phyloP scores from a whole-genome alignment of 2,797 vertebrate species.

The Taenioides sp. region DNA sequence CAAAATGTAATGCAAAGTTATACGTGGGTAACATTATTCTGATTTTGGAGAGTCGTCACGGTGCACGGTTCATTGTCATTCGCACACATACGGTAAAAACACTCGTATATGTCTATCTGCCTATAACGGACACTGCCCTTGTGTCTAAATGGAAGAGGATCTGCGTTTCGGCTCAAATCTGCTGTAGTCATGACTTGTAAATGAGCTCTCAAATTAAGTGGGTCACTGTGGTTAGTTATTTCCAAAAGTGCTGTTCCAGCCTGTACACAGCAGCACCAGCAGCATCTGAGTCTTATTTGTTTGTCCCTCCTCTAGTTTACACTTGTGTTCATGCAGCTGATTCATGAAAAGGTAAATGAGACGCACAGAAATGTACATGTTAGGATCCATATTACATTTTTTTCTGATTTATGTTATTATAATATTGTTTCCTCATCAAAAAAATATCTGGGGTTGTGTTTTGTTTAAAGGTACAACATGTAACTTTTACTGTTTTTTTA shows the following conservation, averaged over 20 bases:
- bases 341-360: not conserved
- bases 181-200: conserved; percentile 2
- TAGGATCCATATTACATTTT: not conserved
- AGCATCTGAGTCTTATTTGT: not conserved
- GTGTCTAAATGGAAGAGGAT: not conserved
- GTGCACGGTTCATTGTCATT: not conserved
- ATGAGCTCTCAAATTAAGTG: conserved; percentile 5
- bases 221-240: conserved; percentile 9
- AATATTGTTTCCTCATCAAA: too few species aligned
- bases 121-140: not conserved
- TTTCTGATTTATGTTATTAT: too few species aligned
- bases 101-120: not conserved
- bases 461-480: too few species aligned
- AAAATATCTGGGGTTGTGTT: too few species aligned
- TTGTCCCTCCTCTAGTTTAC: not conserved
- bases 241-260: conserved; percentile 3
- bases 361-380: not conserved
- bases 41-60: too few species aligned
- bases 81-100: not conserved
- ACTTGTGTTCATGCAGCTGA: not conserved
- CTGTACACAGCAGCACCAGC: not conserved
- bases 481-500: too few species aligned
- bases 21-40: too few species aligned
- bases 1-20: too few species aligned
- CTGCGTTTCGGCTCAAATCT: not conserved